A percentile compares a stretch with the other conserved stretches of the same genome.
phyloP scores from a whole-genome alignment of 2,113 vertebrate species.

The Nerophis ophidion region DNA sequence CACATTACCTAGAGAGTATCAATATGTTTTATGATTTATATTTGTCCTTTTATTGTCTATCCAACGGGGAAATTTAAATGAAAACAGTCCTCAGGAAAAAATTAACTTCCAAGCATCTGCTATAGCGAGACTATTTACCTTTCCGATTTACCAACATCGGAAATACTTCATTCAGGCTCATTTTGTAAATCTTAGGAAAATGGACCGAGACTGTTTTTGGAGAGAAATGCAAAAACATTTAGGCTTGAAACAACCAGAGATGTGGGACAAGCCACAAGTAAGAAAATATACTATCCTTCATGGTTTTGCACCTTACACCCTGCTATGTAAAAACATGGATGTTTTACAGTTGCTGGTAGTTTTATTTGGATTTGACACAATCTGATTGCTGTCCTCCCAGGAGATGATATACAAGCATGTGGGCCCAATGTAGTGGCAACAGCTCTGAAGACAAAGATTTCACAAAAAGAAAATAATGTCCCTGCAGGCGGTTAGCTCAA shows the following conservation, averaged over 20 bases:
- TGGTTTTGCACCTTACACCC: conserved; percentile 30
- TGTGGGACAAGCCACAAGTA: conserved; percentile 5
- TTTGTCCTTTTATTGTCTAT: too few species aligned
- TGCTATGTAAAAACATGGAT: conserved; percentile 20
- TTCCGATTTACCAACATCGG: background rate
- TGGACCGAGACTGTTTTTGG: conserved; percentile 7
- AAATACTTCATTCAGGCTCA: conserved; percentile 1
- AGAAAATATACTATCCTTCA: conserved; percentile 29
- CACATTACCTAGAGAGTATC: too few species aligned
- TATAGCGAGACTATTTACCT: background rate
- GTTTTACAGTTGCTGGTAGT: conserved; percentile 26
- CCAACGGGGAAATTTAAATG: too few species aligned
- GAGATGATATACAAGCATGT: conserved; percentile 26
- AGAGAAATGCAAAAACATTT: conserved; percentile 17
- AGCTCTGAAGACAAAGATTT: conserved; percentile 19
- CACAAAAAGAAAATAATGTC: conserved; percentile 20
- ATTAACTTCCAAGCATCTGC: background rate
- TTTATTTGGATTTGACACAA: conserved; percentile 16
- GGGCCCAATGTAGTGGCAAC: conserved; percentile 18
- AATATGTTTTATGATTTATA: too few species aligned
- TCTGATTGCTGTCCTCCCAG: conserved; percentile 27
- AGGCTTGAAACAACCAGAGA: conserved; percentile 15
- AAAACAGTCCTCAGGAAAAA: too few species aligned
- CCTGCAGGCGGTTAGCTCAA: conserved; percentile 14
- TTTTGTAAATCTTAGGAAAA: conserved; percentile 12